Percentiles rank a stretch among this genome's conserved stretches.
Evolutionary conservation across 2,797 vertebrate species (phyloP).

Genomic region (Coreius guichenoti): DNA sequence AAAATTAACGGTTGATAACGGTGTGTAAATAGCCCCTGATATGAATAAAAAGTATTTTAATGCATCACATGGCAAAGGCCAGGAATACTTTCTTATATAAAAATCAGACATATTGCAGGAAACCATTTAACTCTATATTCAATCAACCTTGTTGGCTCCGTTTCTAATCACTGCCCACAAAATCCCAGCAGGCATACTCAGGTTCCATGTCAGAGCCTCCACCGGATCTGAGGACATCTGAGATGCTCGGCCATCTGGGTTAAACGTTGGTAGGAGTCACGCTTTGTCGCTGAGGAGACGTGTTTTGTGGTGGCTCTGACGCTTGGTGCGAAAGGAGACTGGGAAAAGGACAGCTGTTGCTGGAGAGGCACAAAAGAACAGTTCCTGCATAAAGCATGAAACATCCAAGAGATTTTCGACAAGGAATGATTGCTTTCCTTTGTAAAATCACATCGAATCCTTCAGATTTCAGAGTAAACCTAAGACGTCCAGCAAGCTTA

Average conservation of each 20-base stretch:
- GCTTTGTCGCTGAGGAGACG: conserved; percentile 25
- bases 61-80: background rate
- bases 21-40: background rate
- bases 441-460: background rate
- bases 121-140: conserved; percentile 26
- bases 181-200: conserved; percentile 53
- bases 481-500: background rate
- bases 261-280: conserved; percentile 34
- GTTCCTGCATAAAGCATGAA: background rate
- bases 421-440: background rate
- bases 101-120: background rate
- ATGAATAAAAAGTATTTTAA: background rate
- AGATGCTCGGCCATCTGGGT: conserved; percentile 55
- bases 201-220: conserved; percentile 53
- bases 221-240: conserved; percentile 57
- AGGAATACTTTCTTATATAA: background rate
- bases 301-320: conserved; percentile 30
- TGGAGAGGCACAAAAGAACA: background rate
- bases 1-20: background rate
- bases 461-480: background rate
- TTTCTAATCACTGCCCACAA: conserved; percentile 44
- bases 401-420: background rate
- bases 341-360: conserved; percentile 17
- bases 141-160: conserved; percentile 26
- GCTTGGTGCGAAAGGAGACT: conserved; percentile 22